Base-by-base conservation (phyloP, 2,888 invertebrate genomes). In the Polyommatus icarus region DNA sequence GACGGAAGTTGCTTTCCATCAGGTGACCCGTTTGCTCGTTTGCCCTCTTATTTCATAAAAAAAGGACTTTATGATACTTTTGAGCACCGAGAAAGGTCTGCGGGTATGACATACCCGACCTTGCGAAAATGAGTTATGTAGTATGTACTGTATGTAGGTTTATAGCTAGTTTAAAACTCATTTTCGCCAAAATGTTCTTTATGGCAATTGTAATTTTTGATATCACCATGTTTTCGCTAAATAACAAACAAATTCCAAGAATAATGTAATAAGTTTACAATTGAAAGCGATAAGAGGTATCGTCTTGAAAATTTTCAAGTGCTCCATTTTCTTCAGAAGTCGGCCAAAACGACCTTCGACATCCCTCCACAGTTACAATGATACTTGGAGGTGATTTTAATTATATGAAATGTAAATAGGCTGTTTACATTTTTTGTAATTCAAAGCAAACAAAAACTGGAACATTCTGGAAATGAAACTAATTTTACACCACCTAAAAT, bases 331-430 rank as follows among this genome's bases (percentile, higher is more conserved):
- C 50, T 75, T 75, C 46, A 29, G 50, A 75, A 50, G 24, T 54
- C 75, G 29, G 29, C 50, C 75, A 29, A 75, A 54, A 29, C 50
- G 54, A 75, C 75, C 75, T 54, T 75, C 29, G 24, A 75, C 75
- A 7, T 54, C 75, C 7, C 75, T 75, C 75, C 18, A 54, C 29
- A 5, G 67, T 67, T 67, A 54, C 75, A 54, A 75, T 54, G 54
- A 32, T 54, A 75, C 75, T 75, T 24, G 15, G 29, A 29, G 50
- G 46, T 75, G 20, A 75, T 54, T 75, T 54, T 29, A 75, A 54
- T 75, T 75, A 54, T 54, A 50, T 54, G 50, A 75, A 54, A 75
- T 75, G 75, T 50, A 75, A 75, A 54, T 75, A 75, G 50, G 50
- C 29, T 32, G 67, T 67, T 67, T 75, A 54, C 54, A 18, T 29